Evolutionary conservation across 2,113 vertebrate species (phyloP).

Genomic region (Hoplias malabaricus): DNA sequence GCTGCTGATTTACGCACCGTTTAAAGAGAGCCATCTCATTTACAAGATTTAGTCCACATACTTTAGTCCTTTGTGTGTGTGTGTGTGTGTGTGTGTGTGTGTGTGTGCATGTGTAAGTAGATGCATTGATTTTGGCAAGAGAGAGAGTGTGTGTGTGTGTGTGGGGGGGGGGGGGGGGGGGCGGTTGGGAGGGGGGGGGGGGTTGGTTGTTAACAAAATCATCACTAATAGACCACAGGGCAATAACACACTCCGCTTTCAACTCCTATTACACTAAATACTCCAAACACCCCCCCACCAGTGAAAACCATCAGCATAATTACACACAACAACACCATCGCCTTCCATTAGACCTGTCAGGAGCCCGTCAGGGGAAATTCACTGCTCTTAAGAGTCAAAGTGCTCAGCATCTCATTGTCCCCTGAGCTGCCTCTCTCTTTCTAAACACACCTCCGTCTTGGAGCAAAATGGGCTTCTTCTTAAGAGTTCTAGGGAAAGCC

Average conservation of each 20-base stretch:
- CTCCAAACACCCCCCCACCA: constrained; percentile 17
- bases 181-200: not conserved
- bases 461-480: not conserved
- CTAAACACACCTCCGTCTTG: too few relatives aligned
- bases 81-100: not conserved
- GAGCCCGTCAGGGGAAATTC: not conserved
- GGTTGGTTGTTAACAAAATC: constrained; percentile 29
- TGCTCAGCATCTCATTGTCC: not conserved
- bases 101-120: not conserved
- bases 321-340: not conserved
- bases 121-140: not conserved
- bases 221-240: constrained; percentile 2
- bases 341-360: not conserved
- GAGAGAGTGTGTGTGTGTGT: not conserved
- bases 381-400: not conserved
- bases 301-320: constrained; percentile 43
- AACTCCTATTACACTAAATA: constrained; percentile 27
- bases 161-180: not conserved
- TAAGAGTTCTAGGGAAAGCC: not conserved
- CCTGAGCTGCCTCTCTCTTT: not conserved
- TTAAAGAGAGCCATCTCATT: constrained; percentile 40
- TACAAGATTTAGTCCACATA: constrained; percentile 32
- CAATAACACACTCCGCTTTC: constrained; percentile 33
- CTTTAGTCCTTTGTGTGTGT: constrained; percentile 7
- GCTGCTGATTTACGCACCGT: constrained; percentile 33